Percentiles rank a stretch among this genome's conserved stretches.
phyloP scores from a whole-genome alignment of 2,888 invertebrate species.

The Plebejus melissa region DNA sequence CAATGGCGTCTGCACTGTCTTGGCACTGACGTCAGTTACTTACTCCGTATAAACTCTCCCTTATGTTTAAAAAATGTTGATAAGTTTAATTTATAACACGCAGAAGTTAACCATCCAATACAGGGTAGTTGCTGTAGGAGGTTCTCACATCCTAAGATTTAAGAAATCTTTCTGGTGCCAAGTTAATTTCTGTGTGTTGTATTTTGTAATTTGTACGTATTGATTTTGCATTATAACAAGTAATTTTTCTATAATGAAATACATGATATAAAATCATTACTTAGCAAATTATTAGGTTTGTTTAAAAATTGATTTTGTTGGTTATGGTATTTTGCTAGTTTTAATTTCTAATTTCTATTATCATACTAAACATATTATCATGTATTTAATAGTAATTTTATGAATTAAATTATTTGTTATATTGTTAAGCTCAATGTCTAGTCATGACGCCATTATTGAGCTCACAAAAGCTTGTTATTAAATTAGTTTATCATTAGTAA shows the following conservation, averaged over 20 bases:
- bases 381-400: not conserved
- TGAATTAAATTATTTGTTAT: constrained; percentile 1
- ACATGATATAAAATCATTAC: not conserved
- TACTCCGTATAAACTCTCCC: too few relatives aligned
- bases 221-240: not conserved
- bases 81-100: not conserved
- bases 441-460: constrained; percentile 47
- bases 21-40: too few relatives aligned
- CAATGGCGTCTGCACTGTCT: too few relatives aligned
- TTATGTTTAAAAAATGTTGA: too few relatives aligned
- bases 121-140: too few relatives aligned
- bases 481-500: not conserved
- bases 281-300: too few relatives aligned
- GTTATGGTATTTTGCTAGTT: not conserved
- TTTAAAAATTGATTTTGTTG: not conserved
- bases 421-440: constrained; percentile 46
- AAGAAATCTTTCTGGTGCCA: too few relatives aligned
- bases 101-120: not conserved
- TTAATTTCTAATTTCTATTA: not conserved
- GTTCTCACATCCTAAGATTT: too few relatives aligned
- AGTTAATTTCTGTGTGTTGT: too few relatives aligned
- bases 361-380: not conserved
- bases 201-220: too few relatives aligned
- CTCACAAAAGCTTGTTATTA: constrained; percentile 40
- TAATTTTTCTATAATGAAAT: not conserved